Conservation (phyloP, 2,888 invertebrate species). For the Rapana venosa region DNA sequence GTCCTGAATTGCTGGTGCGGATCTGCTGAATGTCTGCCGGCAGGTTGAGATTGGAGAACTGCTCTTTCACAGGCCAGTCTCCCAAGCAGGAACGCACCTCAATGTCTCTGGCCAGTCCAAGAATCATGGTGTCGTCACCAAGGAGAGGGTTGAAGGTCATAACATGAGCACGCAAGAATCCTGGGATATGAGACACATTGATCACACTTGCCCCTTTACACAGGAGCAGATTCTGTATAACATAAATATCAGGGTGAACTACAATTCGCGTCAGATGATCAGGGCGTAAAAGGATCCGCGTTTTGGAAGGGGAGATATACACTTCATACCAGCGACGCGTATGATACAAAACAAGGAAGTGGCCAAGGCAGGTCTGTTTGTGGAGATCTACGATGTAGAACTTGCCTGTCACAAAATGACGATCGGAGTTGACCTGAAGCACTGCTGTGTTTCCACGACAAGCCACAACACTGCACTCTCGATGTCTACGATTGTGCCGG, state of each 20-base stretch:
- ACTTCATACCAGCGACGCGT: slow-evolving; percentile 65
- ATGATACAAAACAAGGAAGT: slow-evolving; percentile 60
- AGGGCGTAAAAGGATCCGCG: slow-evolving; percentile 60
- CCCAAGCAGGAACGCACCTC: slow-evolving; percentile 53
- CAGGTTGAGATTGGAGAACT: slow-evolving; percentile 53
- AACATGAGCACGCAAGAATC: slow-evolving; percentile 57
- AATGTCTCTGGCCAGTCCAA: slow-evolving; percentile 55
- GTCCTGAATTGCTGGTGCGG: slow-evolving; percentile 63
- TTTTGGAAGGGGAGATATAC: slow-evolving; percentile 64
- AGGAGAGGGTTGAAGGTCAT: slow-evolving; percentile 61
- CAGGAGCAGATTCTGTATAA: slow-evolving; percentile 53
- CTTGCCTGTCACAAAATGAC: slow-evolving; percentile 58
- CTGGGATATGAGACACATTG: slow-evolving; percentile 54
- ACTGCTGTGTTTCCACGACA: slow-evolving; percentile 59
- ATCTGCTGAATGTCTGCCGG: slow-evolving; percentile 64
- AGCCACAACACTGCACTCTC: slow-evolving; percentile 60
- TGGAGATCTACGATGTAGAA: slow-evolving; percentile 64
- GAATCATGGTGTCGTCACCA: slow-evolving; percentile 57
- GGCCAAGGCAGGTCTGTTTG: slow-evolving; percentile 55
- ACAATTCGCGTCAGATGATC: slow-evolving; percentile 59
- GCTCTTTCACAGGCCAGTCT: slow-evolving; percentile 53
- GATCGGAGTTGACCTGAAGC: slow-evolving; percentile 60
- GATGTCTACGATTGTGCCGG: slow-evolving; percentile 48
- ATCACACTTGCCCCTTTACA: slow-evolving; percentile 46
- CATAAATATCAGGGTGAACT: slow-evolving; percentile 56